Percentiles rank a stretch among this genome's conserved stretches.
phyloP scores from a whole-genome alignment of 2,797 vertebrate genomes.

The Platalea minor region DNA sequence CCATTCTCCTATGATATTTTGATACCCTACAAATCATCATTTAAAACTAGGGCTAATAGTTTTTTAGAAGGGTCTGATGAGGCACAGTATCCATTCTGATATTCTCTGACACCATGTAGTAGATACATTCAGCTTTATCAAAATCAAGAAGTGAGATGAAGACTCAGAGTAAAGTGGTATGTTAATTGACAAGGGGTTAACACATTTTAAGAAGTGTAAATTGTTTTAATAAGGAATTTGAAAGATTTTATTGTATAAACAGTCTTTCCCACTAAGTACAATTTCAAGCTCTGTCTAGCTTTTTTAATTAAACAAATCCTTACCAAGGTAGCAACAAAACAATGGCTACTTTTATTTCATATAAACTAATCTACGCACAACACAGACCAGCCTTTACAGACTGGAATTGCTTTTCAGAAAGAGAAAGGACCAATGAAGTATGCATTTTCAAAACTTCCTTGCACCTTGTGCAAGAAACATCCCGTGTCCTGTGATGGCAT shows the following conservation, averaged over 20 bases:
- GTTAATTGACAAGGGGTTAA: background rate
- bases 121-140: background rate
- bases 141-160: background rate
- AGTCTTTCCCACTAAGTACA: background rate
- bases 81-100: background rate
- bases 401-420: background rate
- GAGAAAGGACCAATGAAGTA: background rate
- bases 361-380: background rate
- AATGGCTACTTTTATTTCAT: background rate
- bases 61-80: background rate
- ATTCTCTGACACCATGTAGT: background rate
- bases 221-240: background rate
- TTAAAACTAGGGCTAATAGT: background rate
- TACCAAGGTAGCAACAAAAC: background rate
- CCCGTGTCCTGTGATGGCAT: background rate
- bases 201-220: background rate
- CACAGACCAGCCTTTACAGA: background rate
- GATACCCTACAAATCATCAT: background rate
- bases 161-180: background rate
- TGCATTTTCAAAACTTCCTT: background rate
- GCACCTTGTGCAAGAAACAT: background rate
- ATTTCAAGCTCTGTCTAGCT: background rate
- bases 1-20: background rate
- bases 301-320: background rate
- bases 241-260: background rate